Evolutionary conservation across 2,888 invertebrate genomes (phyloP).

Genomic region (Pomacea canaliculata): DNA sequence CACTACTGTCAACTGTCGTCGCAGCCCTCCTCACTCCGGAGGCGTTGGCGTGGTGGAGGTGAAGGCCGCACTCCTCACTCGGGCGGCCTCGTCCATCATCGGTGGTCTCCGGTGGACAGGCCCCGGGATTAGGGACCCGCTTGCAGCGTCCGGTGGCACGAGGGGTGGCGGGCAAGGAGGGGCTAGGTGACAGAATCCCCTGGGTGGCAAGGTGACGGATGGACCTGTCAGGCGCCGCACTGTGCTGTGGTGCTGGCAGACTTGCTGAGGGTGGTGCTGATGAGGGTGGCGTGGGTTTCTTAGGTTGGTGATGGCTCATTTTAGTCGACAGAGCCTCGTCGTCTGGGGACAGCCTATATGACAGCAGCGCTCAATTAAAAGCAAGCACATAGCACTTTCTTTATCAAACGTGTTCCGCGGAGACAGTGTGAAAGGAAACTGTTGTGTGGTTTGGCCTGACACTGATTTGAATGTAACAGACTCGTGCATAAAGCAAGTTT

Average conservation of each 20-base stretch:
- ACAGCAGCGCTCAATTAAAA: too few species aligned
- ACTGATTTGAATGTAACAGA: too few species aligned
- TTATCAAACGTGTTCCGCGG: too few species aligned
- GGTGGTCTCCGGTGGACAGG: slow-evolving; percentile 10
- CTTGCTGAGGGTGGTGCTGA: background rate
- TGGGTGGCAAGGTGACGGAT: slow-evolving; percentile 16
- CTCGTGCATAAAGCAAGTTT: too few species aligned
- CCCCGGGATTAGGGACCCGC: background rate
- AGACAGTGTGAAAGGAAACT: too few species aligned
- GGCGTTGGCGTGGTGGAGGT: too few species aligned
- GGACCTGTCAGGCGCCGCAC: slow-evolving; percentile 1
- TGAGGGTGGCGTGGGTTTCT: background rate
- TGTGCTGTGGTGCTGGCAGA: background rate
- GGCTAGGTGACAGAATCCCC: slow-evolving; percentile 14
- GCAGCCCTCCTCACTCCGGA: too few species aligned
- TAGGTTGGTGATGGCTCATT: background rate
- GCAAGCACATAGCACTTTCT: too few species aligned
- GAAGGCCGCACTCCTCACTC: too few species aligned
- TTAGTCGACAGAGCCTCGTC: background rate
- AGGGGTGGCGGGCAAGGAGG: background rate
- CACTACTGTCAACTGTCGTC: too few species aligned
- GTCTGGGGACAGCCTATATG: too few species aligned
- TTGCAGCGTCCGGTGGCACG: slow-evolving; percentile 13
- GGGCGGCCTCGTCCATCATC: slow-evolving; percentile 11
- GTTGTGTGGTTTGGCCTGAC: too few species aligned